Evolutionary conservation across 1,140 invertebrate species (phyloP).

Genomic region (Frieseomelitta varia): DNA sequence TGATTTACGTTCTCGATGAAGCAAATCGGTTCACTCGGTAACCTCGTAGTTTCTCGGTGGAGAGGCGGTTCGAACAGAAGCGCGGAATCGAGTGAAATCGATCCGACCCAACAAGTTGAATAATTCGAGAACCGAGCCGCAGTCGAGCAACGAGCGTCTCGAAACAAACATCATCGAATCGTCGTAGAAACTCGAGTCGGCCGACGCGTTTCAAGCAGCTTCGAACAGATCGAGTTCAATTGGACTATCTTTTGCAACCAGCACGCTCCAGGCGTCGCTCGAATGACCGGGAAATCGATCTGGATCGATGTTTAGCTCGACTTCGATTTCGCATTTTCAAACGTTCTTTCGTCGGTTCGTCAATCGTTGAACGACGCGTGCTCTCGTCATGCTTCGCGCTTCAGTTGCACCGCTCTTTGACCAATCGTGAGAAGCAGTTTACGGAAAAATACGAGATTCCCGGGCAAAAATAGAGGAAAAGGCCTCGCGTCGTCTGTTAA

Average conservation of each 20-base stretch:
- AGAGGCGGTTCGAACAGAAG: not conserved
- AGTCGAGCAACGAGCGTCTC: not conserved
- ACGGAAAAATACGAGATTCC: not conserved
- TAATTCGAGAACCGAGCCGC: not conserved
- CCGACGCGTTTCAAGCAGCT: conserved; percentile 1
- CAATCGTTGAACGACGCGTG: not conserved
- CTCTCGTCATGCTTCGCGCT: too few species aligned
- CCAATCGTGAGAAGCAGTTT: not conserved
- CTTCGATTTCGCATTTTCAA: conserved; percentile 9
- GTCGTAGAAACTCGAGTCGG: conserved; percentile 7
- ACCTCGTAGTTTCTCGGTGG: not conserved
- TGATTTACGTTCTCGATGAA: not conserved
- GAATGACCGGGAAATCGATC: conserved; percentile 17
- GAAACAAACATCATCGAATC: not conserved
- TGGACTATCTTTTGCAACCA: conserved; percentile 2
- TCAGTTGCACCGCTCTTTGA: not conserved
- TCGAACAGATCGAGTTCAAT: conserved; percentile 7
- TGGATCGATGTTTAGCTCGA: not conserved
- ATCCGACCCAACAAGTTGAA: conserved; percentile 4
- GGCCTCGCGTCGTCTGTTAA: not conserved
- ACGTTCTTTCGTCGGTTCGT: not conserved
- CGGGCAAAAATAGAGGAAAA: not conserved
- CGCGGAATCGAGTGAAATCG: not conserved
- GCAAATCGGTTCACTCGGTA: not conserved
- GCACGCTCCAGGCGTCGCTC: not conserved